These are phyloP conservation scores for Tenthredo amoena DNA, from an alignment of 2,888 invertebrate species.

Conservation along the genomic window DNA sequence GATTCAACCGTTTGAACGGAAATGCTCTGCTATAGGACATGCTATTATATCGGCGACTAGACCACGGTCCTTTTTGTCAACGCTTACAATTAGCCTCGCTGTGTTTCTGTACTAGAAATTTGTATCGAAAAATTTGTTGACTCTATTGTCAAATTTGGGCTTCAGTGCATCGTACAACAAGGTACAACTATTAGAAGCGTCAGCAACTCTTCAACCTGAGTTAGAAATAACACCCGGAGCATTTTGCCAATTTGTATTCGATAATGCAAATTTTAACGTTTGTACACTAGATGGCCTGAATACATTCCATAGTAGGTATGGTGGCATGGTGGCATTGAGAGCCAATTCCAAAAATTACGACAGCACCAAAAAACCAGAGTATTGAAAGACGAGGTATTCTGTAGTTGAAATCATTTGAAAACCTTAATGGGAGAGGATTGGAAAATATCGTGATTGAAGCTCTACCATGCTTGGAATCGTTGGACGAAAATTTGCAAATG, in stretches of 20 bases:
- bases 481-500: constrained; percentile 26
- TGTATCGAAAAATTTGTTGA: constrained; percentile 15
- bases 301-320: constrained; percentile 51
- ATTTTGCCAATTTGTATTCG: constrained; percentile 42
- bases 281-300: constrained; percentile 40
- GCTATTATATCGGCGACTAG: constrained; percentile 51
- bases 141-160: constrained; percentile 25
- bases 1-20: background rate
- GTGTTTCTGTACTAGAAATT: constrained; percentile 3
- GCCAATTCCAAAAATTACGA: background rate
- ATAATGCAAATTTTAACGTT: constrained; percentile 47
- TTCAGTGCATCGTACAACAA: background rate
- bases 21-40: constrained; percentile 23
- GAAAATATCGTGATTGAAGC: constrained; percentile 49
- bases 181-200: constrained; percentile 2
- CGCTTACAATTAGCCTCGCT: constrained; percentile 52
- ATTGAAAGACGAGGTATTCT: constrained; percentile 17
- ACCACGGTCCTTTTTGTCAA: constrained; percentile 54
- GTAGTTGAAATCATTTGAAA: constrained; percentile 35
- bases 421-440: constrained; percentile 46
- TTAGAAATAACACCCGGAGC: background rate
- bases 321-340: constrained; percentile 36
- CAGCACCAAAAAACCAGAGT: background rate
- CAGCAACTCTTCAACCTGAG: constrained; percentile 15
- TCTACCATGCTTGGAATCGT: constrained; percentile 23